Conservation (phyloP, 2,888 invertebrate species). For the Harmothoe impar region DNA sequence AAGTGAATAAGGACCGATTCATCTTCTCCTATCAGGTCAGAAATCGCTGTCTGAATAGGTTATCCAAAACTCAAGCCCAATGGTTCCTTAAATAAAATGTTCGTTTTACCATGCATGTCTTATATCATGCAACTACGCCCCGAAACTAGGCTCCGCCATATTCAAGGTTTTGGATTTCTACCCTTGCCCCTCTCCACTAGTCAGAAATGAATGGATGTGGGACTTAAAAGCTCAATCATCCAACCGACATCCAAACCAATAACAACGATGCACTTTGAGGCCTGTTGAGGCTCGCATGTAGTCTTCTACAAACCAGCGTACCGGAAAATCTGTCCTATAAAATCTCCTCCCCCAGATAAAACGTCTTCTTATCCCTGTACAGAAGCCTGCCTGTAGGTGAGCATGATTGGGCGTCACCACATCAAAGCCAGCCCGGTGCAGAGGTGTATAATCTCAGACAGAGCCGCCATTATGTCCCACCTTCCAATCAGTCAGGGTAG, state of each 20-base stretch:
- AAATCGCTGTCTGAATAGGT: too few relatives aligned
- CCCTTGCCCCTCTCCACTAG: too few relatives aligned
- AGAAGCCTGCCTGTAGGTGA: background rate
- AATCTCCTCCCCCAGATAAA: background rate
- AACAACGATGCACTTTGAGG: background rate
- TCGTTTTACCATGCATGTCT: too few relatives aligned
- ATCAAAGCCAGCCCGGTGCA: constrained; percentile 1
- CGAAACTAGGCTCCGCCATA: too few relatives aligned
- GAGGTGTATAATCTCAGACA: constrained; percentile 36
- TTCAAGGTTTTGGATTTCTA: too few relatives aligned
- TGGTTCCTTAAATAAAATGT: too few relatives aligned
- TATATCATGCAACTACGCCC: too few relatives aligned
- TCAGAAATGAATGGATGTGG: too few relatives aligned
- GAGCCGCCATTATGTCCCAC: background rate
- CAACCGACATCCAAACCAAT: constrained; percentile 5
- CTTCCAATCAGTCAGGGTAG: constrained; percentile 6
- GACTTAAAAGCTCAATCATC: too few relatives aligned
- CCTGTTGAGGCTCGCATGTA: background rate
- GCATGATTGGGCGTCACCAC: background rate
- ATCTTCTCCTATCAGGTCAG: too few relatives aligned
- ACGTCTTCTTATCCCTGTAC: background rate
- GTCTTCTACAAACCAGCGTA: background rate
- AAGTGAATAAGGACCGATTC: too few relatives aligned
- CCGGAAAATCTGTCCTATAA: background rate
- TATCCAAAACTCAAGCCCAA: too few relatives aligned